Evolutionary conservation across 2,888 invertebrate genomes (phyloP).

Genomic region (Limnephilus auricula): DNA sequence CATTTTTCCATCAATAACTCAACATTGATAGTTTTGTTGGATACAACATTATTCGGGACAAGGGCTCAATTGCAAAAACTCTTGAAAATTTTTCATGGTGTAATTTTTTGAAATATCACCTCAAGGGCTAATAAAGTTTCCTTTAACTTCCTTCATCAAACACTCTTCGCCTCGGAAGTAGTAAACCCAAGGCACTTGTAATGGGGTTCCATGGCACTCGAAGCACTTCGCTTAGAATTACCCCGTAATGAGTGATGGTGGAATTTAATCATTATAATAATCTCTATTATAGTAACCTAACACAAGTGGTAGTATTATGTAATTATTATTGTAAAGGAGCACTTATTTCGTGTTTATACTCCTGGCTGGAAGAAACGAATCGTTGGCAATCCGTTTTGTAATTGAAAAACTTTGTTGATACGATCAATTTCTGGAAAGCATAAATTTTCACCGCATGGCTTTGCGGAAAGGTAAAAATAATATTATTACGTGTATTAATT

Average conservation of each 20-base stretch:
- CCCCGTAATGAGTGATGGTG: constrained; percentile 10
- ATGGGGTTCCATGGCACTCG: no score
- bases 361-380: background rate
- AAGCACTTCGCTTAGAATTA: background rate
- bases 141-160: background rate
- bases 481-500: constrained; percentile 4
- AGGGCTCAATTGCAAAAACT: no score
- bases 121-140: background rate
- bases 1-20: no score
- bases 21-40: no score
- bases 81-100: background rate
- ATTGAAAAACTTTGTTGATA: background rate
- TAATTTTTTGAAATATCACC: background rate
- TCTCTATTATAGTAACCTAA: background rate
- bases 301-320: background rate
- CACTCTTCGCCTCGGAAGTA: background rate
- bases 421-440: background rate
- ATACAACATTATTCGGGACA: no score
- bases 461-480: background rate
- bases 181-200: background rate
- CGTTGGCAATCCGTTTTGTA: background rate
- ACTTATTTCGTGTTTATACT: background rate
- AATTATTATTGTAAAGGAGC: background rate
- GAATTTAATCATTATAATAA: constrained; percentile 19
- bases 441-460: background rate